Evolutionary conservation across 1,140 invertebrate species (phyloP), one percentile per base, ranked within the genome.

Genomic region (Formica exsecta): DNA sequence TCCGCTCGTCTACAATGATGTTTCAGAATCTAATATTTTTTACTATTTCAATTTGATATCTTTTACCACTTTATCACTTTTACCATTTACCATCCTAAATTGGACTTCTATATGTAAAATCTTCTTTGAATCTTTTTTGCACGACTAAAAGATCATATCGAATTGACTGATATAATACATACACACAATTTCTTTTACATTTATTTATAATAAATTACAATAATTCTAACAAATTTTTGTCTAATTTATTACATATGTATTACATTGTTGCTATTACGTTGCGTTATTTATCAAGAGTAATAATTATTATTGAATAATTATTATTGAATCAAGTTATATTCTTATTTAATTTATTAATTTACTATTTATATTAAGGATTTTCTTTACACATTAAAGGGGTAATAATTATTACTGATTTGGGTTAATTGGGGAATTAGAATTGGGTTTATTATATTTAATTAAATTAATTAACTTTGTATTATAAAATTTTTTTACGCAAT

Each of bases 361-460:
- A 59, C 9, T 59, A 32, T 32, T n/a, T 59, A 8, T 59, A 59
- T 22, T 59, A 22, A 22, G 8, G 8, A 59, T 59, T 59, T 22
- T 22, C 8, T 22, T 9, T 59, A 22, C n/a, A 22, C 9, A 6
- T 59, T 3, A 59, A 59, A 32, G 3, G n/a, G 2, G 0, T 44
- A 41, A 74, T 62, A 25, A 61, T 61, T 59, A 59, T 22, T 74
- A 75, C 16, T 75, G 11, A 7, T 25, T n/a, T 32, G 3, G 32
- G 3, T 61, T 75, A 29, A 29, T 29, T 29, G 25, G 25, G 25
- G 1, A 29, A 29, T 29, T 29, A 29, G 11, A 7, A 38, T n/a
- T 32, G 3, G 32, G 3, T 61, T 75, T 75, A 57, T 0, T 9
- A 19, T 61, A n/a, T 36, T 51, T 51, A 19, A 19, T 64, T 64